These are phyloP conservation scores for Cynopterus sphinx DNA, from an alignment of 2,797 vertebrate species.

Conservation along the genomic window DNA sequence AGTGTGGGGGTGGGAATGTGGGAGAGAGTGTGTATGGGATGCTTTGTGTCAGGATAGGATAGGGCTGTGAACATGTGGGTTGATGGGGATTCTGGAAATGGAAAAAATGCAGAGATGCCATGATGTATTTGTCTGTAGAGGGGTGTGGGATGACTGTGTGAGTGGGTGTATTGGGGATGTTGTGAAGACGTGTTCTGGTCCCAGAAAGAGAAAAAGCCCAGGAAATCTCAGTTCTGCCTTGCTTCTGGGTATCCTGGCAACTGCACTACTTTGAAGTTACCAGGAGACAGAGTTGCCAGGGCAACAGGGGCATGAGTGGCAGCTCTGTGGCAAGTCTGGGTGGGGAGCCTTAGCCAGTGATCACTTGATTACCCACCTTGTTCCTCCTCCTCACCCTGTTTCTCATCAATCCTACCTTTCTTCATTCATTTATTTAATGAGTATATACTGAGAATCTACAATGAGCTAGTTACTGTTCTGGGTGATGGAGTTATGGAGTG, in stretches of 20 bases:
- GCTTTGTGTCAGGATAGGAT: not conserved
- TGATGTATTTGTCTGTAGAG: no score
- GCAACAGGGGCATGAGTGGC: slow-evolving; percentile 89
- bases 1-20: not conserved
- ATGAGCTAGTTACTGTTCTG: not conserved
- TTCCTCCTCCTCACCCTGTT: not conserved
- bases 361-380: not conserved
- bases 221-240: slow-evolving; percentile 59
- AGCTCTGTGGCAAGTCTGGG: slow-evolving; percentile 84
- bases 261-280: slow-evolving; percentile 86
- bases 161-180: slow-evolving; percentile 53
- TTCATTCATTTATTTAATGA: slow-evolving; percentile 21
- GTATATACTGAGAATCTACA: not conserved
- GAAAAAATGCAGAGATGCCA: not conserved
- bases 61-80: not conserved
- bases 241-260: slow-evolving; percentile 70
- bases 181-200: slow-evolving; percentile 57
- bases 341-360: not conserved
- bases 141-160: slow-evolving; percentile 28
- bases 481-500: not conserved
- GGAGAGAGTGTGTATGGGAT: not conserved
- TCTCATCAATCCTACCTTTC: not conserved
- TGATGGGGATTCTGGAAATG: not conserved
- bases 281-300: slow-evolving; percentile 90
- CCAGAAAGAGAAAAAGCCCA: slow-evolving; percentile 53